Conservation (phyloP, 2,113 vertebrate species). For the Anser brachyrhynchus region DNA sequence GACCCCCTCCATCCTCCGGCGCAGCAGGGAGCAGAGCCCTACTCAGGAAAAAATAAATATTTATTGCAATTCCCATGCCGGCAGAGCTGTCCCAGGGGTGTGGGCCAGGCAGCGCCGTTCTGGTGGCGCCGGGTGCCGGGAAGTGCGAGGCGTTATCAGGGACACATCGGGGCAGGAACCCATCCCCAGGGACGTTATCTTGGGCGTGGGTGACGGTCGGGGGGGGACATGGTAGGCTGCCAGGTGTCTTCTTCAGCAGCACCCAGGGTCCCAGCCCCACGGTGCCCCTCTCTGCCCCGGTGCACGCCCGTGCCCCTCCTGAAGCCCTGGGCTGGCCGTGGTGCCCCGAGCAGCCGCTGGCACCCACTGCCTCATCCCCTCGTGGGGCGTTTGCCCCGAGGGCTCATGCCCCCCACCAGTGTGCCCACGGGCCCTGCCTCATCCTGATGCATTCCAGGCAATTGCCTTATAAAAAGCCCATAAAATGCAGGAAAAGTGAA, state of each 20-base stretch:
- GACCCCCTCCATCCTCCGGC: background rate
- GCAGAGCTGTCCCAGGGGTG: rapidly evolving
- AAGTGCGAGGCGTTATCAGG: background rate
- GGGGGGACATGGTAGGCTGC: background rate
- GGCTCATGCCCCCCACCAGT: background rate
- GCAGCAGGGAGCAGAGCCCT: background rate
- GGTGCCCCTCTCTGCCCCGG: background rate
- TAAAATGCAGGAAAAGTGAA: rapidly evolving
- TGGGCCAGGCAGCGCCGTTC: background rate
- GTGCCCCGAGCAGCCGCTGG: background rate
- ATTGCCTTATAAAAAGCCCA: rapidly evolving
- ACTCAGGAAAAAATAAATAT: conserved; percentile 36
- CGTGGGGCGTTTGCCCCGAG: too few relatives aligned
- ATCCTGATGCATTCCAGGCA: rapidly evolving
- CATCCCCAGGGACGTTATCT: background rate
- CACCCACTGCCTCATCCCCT: background rate
- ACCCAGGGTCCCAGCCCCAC: background rate
- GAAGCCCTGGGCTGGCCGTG: too few relatives aligned
- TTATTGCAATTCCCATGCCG: background rate
- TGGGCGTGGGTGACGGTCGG: rapidly evolving
- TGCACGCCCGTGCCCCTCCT: too few relatives aligned
- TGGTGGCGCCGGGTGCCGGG: rapidly evolving
- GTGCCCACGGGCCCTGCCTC: too few relatives aligned
- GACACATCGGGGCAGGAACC: background rate
- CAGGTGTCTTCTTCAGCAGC: background rate